Evolutionary conservation across 2,888 invertebrate species (phyloP), one percentile per base, ranked within the genome.

Genomic region (Epinotia brunnichana): DNA sequence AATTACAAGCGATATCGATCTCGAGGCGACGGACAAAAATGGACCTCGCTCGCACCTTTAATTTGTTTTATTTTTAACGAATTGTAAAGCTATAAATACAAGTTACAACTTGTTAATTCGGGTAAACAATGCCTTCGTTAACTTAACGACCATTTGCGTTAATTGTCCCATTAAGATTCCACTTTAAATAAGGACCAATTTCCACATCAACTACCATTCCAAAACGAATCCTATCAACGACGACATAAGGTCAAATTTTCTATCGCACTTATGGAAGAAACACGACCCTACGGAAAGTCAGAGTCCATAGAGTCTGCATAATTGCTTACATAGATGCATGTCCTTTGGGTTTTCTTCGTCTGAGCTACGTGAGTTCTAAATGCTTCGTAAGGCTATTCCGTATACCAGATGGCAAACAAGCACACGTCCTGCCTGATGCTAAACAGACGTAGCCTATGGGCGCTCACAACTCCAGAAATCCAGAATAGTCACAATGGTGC

Each of bases 71-170:
- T 41, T 41, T 41, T 41, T 11, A 41, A 13, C 41, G 11, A 35
- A 59, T 59, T 19, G 41, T 13, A 13, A 11, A 60, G 60, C 41
- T 5, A 39, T 60, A 60, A 60, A 60, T 60, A 39, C 60, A 10
- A 17, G 13, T 19, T 39, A 61, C 19, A 61, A 44, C 41, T 61
- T 61, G 61, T 61, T 61, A 61, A 61, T 61, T 61, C 44, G 3
- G 0, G 44, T 44, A 44, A 61, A 61, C 61, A 61, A 61, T 41
- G 61, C 44, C 44, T 9, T 61, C 61, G 44, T 61, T 61, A 61
- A 61, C 61, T 61, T 61, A 61, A 61, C 61, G 44, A 44, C 61
- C 21, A 44, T 61, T 61, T 21, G 15, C 44, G 15, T 61, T 44
- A 61, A 44, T 44, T 61, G 44, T 44, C 44, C 44, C 61, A 61